phyloP scores from a whole-genome alignment of 2,888 invertebrate genomes.

The Drosophila koepferae region DNA sequence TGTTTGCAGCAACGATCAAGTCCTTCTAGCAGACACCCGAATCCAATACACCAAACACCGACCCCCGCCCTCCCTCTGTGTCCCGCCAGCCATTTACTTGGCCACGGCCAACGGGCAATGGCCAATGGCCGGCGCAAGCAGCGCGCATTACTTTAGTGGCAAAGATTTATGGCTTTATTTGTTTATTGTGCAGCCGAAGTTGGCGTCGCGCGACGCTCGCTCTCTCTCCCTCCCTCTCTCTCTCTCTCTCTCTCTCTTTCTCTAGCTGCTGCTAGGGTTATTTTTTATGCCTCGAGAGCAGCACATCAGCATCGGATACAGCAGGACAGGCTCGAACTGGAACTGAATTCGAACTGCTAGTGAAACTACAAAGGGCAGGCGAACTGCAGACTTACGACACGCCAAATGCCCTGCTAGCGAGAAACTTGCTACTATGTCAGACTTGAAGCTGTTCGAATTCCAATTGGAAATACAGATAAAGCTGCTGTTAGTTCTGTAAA shows the following conservation, averaged over 20 bases:
- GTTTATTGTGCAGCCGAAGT: slow-evolving; percentile 56
- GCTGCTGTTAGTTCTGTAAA: not conserved
- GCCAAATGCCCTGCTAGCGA: not conserved
- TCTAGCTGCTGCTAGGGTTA: slow-evolving; percentile 34
- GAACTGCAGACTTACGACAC: not conserved
- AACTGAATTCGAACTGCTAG: not conserved
- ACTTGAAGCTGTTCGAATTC: not conserved
- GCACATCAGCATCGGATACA: not conserved
- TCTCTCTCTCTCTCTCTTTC: not conserved
- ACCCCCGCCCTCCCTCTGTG: not conserved
- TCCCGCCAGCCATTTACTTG: not conserved
- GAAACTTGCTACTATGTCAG: too few relatives aligned
- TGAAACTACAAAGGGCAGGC: not conserved
- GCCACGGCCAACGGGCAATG: slow-evolving; percentile 14
- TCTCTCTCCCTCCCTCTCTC: not conserved
- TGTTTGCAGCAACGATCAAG: slow-evolving; percentile 69
- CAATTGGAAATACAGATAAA: too few relatives aligned
- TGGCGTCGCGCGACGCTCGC: not conserved
- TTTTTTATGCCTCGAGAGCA: slow-evolving; percentile 44
- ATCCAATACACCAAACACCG: not conserved
- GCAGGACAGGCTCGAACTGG: slow-evolving; percentile 5
- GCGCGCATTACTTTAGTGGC: slow-evolving; percentile 63
- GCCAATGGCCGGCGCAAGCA: slow-evolving; percentile 22
- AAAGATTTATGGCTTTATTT: slow-evolving; percentile 81
- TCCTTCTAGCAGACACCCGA: slow-evolving; percentile 19